A percentile compares a stretch with the other conserved stretches of the same genome.
phyloP scores from a whole-genome alignment of 2,888 invertebrate species.

The Tachina grossa region DNA sequence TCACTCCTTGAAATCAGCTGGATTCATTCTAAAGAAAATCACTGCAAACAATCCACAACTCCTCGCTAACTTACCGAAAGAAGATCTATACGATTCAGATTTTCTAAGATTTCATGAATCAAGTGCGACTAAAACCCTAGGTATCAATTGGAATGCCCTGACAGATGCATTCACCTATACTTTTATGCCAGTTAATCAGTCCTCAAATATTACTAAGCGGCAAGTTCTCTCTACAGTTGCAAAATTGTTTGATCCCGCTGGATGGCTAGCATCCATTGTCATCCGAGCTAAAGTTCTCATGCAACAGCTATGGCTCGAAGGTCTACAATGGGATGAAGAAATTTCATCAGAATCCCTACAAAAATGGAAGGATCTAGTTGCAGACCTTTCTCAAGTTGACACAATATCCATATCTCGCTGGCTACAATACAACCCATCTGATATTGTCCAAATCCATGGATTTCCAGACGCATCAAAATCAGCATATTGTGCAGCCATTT shows the following conservation, averaged over 20 bases:
- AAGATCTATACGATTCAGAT: no score
- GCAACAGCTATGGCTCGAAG: conserved; percentile 56
- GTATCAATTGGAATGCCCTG: not conserved
- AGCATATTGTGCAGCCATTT: no score
- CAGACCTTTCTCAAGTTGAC: conserved; percentile 13
- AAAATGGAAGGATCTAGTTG: not conserved
- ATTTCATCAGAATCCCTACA: no score
- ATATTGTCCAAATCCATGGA: conserved; percentile 39
- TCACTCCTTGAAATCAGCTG: no score
- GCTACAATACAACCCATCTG: conserved; percentile 5
- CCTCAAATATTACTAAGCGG: conserved; percentile 5
- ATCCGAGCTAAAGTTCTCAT: conserved; percentile 51
- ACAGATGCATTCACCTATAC: conserved; percentile 25
- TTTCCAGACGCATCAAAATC: conserved; percentile 30
- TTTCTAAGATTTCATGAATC: no score
- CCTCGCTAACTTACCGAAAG: no score
- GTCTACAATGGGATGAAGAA: no score
- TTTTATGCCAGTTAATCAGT: not conserved
- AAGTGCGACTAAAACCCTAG: no score
- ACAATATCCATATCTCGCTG: conserved; percentile 30
- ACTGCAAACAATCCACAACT: no score
- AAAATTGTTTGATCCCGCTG: conserved; percentile 36
- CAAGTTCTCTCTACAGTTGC: conserved; percentile 19
- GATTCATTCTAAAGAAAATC: no score
- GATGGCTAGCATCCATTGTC: conserved; percentile 38